These are phyloP conservation scores for Meloidogyne hapla DNA, from an alignment of 1,140 invertebrate species.

Conservation along the genomic window DNA sequence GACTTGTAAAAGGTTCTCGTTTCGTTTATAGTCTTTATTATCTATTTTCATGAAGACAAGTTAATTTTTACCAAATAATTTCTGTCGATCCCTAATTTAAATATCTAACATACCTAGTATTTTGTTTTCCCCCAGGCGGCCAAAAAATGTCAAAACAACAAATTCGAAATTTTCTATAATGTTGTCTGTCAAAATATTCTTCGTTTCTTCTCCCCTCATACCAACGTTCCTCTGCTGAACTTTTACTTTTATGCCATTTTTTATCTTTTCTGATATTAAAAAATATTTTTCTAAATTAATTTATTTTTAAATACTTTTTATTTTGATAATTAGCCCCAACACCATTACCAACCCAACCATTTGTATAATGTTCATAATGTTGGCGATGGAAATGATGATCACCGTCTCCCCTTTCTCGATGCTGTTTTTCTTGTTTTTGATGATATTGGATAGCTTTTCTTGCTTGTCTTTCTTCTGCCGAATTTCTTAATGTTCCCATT, in stretches of 20 bases:
- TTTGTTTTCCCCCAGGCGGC: constrained; percentile 24
- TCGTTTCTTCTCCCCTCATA: constrained; percentile 7
- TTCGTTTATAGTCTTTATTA: too few relatives aligned
- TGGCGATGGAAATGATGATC: neutral
- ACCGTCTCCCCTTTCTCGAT: neutral
- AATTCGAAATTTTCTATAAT: constrained; percentile 27
- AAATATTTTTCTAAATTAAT: neutral
- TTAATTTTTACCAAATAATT: too few relatives aligned
- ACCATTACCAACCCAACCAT: neutral
- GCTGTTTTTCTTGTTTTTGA: neutral
- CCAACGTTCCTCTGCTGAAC: neutral
- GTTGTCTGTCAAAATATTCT: constrained; percentile 10
- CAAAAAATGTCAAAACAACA: constrained; percentile 30
- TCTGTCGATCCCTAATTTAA: too few relatives aligned
- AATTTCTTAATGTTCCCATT: constrained; percentile 2
- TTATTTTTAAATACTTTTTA: neutral
- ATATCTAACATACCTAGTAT: neutral
- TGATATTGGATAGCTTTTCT: neutral
- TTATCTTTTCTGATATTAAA: neutral
- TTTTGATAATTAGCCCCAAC: neutral
- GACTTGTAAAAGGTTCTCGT: too few relatives aligned
- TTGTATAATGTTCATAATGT: neutral
- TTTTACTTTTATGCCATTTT: neutral
- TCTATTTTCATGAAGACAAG: too few relatives aligned
- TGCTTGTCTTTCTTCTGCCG: neutral